Evolutionary conservation across 2,113 vertebrate genomes (phyloP).

Genomic region (Pseudolaguvia tuberculata): DNA sequence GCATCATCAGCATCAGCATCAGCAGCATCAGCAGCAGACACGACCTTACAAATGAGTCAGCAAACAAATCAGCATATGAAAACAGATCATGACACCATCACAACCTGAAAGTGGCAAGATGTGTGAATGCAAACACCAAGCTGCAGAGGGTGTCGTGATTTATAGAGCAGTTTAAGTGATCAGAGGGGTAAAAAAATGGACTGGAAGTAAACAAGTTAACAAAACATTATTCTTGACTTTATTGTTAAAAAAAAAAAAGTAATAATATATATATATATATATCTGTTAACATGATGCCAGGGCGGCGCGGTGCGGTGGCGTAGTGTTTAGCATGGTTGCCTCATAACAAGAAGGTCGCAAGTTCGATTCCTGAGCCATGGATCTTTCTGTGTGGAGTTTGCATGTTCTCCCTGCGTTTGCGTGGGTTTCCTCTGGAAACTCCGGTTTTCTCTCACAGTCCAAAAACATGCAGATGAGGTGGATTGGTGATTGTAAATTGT

Average conservation of each 20-base stretch:
- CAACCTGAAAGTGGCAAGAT: constrained; percentile 6
- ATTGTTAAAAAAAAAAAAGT: background rate
- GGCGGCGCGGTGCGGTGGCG: no score
- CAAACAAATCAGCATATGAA: constrained; percentile 33
- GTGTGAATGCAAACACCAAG: background rate
- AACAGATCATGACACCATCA: constrained; percentile 7
- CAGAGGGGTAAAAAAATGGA: background rate
- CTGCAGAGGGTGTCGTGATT: constrained; percentile 4
- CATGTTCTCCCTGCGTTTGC: no score
- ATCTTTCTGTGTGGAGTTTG: no score
- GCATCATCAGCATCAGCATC: no score
- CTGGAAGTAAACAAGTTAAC: background rate
- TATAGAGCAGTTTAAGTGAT: background rate
- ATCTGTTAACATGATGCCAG: background rate
- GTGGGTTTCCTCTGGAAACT: no score
- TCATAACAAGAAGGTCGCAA: no score
- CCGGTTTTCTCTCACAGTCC: no score
- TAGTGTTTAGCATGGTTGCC: no score
- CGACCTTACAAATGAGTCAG: constrained; percentile 32
- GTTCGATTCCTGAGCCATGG: no score
- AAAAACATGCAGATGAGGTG: no score
- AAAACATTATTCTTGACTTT: background rate
- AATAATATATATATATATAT: no score
- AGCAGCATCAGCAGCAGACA: constrained; percentile 31
- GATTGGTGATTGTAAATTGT: no score